Conservation (phyloP, 2,113 vertebrate species). For the Serilophus lunatus region DNA sequence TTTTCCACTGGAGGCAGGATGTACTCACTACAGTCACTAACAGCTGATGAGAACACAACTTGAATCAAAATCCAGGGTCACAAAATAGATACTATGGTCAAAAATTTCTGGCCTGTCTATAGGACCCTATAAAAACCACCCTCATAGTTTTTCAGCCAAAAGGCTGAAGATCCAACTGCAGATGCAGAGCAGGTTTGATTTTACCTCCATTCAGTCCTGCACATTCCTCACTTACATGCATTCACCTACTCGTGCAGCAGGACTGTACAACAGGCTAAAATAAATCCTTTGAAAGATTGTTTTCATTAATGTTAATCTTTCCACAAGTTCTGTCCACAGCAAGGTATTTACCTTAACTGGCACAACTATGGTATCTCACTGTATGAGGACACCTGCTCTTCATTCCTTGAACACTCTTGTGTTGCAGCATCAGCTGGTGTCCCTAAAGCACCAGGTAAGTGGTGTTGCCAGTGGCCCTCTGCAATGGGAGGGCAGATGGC, state of each 20-base stretch:
- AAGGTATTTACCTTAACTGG: background rate
- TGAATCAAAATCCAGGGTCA: background rate
- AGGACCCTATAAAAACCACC: background rate
- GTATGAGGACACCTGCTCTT: background rate
- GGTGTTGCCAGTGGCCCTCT: background rate
- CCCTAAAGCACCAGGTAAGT: background rate
- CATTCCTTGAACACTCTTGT: background rate
- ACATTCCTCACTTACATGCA: background rate
- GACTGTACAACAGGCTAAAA: background rate
- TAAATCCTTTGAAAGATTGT: background rate
- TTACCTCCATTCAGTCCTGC: background rate
- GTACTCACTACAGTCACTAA: background rate
- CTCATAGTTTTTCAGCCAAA: background rate
- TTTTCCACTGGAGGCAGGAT: rapidly evolving
- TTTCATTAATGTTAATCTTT: background rate
- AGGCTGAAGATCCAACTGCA: background rate
- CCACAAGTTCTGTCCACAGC: background rate
- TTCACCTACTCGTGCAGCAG: background rate
- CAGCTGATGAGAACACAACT: background rate
- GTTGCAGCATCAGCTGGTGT: background rate
- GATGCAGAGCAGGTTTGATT: background rate
- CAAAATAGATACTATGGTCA: background rate
- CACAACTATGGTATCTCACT: background rate
- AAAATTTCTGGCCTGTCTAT: background rate
- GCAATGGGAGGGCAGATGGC: background rate